These are phyloP conservation scores for Trachelus troglodyta DNA, from an alignment of 2,888 invertebrate genomes.

Conservation along the genomic window DNA sequence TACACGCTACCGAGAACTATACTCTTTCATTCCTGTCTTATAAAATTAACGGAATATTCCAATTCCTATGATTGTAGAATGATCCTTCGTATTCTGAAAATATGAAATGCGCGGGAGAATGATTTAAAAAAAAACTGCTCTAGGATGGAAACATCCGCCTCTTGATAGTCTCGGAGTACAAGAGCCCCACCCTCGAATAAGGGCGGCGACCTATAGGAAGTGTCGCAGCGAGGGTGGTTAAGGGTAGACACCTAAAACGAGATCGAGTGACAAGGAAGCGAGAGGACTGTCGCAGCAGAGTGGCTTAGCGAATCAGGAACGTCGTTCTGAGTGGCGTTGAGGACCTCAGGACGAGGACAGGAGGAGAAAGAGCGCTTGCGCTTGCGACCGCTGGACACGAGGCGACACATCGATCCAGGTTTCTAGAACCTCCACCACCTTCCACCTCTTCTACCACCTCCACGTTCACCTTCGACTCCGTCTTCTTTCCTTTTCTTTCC, in stretches of 20 bases:
- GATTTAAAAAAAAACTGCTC: background rate
- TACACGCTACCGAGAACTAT: background rate
- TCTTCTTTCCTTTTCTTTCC: conserved; percentile 44
- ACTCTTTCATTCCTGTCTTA: background rate
- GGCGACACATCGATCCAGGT: conserved; percentile 64
- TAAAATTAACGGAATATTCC: background rate
- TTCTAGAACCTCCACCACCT: conserved; percentile 51
- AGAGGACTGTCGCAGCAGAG: conserved; percentile 18
- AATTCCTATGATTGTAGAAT: background rate
- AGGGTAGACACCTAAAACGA: background rate
- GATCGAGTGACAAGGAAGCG: conserved; percentile 13
- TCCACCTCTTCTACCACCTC: conserved; percentile 28
- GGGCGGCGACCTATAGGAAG: conserved; percentile 34
- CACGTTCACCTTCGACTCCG: conserved; percentile 28
- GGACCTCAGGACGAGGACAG: conserved; percentile 1
- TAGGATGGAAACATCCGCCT: background rate
- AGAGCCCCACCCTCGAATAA: conserved; percentile 29
- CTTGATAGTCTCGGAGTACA: background rate
- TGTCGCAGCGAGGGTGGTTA: conserved; percentile 1
- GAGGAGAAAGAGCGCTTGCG: conserved; percentile 54
- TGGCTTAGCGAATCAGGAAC: conserved; percentile 52
- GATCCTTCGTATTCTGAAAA: background rate
- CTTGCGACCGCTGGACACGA: conserved; percentile 59
- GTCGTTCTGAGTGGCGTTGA: conserved; percentile 14
- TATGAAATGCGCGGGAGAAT: background rate